Evolutionary conservation across 2,113 vertebrate species (phyloP).

Genomic region (Vulpes lagopus): DNA sequence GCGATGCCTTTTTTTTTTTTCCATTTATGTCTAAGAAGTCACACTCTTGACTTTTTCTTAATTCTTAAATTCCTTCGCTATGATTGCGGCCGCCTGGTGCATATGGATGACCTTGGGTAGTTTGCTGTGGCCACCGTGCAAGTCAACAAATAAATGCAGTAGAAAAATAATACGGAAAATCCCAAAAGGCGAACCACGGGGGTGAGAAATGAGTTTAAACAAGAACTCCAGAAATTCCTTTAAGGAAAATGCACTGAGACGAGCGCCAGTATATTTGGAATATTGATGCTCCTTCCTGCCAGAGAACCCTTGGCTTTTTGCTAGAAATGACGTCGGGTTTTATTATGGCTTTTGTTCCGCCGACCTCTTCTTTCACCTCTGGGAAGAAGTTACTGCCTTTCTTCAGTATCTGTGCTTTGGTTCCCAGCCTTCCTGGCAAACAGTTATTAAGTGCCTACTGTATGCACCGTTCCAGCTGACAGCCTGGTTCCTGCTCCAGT

Average conservation of each 20-base stretch:
- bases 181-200: background rate
- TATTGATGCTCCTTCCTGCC: background rate
- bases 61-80: slow-evolving; percentile 43
- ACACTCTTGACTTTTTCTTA: background rate
- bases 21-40: background rate
- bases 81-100: background rate
- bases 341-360: background rate
- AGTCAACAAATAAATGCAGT: background rate
- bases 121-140: background rate
- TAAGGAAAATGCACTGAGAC: background rate
- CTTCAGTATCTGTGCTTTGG: background rate
- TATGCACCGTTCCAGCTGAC: background rate
- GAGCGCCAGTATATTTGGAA: background rate
- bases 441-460: background rate
- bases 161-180: background rate
- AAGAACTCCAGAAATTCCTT: background rate
- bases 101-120: background rate
- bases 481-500: background rate
- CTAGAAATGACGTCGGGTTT: background rate
- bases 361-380: background rate
- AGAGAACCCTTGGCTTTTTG: background rate
- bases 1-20: background rate
- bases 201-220: background rate
- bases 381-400: background rate
- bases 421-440: background rate